Evolutionary conservation across 2,113 vertebrate species (phyloP).

Genomic region (Microtus richardsoni): DNA sequence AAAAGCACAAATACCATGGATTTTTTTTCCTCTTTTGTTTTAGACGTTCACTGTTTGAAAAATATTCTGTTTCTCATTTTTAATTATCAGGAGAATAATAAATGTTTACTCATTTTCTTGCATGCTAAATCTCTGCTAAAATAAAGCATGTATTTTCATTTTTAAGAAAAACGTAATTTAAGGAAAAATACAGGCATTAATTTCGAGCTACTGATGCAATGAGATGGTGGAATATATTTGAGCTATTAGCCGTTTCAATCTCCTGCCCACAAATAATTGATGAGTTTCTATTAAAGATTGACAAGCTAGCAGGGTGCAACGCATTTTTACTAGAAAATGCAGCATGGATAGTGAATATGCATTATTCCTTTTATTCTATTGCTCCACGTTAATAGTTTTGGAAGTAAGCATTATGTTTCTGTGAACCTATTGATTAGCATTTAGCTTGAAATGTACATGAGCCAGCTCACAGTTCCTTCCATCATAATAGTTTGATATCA

Average conservation of each 20-base stretch:
- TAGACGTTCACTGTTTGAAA: constrained; percentile 8
- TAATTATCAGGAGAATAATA: constrained; percentile 72
- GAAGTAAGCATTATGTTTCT: constrained; percentile 82
- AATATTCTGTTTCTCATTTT: constrained; percentile 72
- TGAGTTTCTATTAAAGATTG: constrained; percentile 94
- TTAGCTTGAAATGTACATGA: constrained; percentile 73
- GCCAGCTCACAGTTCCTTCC: constrained; percentile 43
- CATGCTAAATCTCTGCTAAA: constrained; percentile 85
- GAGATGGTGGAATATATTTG: constrained; percentile 92
- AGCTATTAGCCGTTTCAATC: constrained; percentile 93
- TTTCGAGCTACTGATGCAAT: constrained; percentile 91
- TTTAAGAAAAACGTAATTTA: constrained; percentile 83
- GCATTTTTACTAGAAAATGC: constrained; percentile 89
- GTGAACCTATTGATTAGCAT: constrained; percentile 78
- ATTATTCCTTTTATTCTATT: constrained; percentile 83
- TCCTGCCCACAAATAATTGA: constrained; percentile 93
- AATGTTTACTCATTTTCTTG: constrained; percentile 80
- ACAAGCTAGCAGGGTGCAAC: constrained; percentile 89
- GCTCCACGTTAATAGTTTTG: constrained; percentile 81
- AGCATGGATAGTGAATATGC: constrained; percentile 85
- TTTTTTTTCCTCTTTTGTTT: constrained; percentile 1
- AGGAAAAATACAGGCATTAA: constrained; percentile 86
- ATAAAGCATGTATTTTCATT: constrained; percentile 84
- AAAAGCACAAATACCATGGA: constrained; percentile 69
- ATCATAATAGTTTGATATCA: constrained; percentile 63